Base-by-base conservation (phyloP, 2,113 vertebrate species). In the Coturnix japonica region DNA sequence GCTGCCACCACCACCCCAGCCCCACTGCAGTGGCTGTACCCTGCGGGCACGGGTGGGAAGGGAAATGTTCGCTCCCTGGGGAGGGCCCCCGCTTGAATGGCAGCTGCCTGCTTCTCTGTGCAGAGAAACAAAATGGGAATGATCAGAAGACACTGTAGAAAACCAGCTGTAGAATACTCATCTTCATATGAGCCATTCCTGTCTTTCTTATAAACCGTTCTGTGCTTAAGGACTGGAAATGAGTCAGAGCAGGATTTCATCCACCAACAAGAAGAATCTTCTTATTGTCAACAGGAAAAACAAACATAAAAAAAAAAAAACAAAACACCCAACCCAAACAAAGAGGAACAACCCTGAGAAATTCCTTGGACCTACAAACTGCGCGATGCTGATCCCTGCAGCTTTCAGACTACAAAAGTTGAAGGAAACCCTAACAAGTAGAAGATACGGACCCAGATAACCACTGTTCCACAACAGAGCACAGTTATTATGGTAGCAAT, bases 191-290 rank as follows among this genome's bases (percentile, higher is more conserved):
- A 92, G 5, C 64, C 67, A 60, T 67, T 82, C 49, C 65, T 56
- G 51, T 41, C 63, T 84, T 59, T 76, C 69, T 78, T 81, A 35
- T 31, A 83, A 89, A 73, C 18, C 31, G 30, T 21, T 57, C 59
- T 19, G 21, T 25, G 35, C 31, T 77, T 41, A 31, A 65, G 60
- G 19, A 77, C 46, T 85, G 60, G 54, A 90, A 82, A 74, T 80
- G 53, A 89, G 69, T 87, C 89, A 89, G 31, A 82, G 59, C 15
- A 83, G 49, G 43, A 87, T 76, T 81, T 30, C 54, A 59, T 39
- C 60, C 49, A 33, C 20, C 44, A 83, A 61, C 43, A 39, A 84
- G 33, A 43, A 85, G 61, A 43, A 67, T n/a, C 37, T 54, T 69
- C 61, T 59, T 3, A 3, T 64, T 70, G 39, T 89, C 71, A 89